Percentiles rank a stretch among this genome's conserved stretches.
These are phyloP conservation scores for Orgyia antiqua DNA, from an alignment of 2,888 invertebrate genomes.

Conservation along the genomic window DNA sequence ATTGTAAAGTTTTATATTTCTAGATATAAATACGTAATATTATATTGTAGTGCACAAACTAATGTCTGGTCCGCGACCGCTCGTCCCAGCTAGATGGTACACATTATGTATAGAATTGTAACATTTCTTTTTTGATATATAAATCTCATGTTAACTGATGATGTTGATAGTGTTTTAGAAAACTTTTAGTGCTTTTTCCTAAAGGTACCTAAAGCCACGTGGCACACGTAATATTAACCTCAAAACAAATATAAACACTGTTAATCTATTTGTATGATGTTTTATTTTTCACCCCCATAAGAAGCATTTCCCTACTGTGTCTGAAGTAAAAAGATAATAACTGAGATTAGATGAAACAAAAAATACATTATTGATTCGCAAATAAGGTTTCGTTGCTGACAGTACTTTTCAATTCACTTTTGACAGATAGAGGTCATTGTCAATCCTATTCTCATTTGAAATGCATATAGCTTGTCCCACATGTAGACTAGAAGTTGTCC, in stretches of 20 bases:
- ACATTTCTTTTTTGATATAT: slow-evolving; percentile 54
- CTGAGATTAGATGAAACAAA: too few species aligned
- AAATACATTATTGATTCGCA: too few species aligned
- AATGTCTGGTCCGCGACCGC: slow-evolving; percentile 29
- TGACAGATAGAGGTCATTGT: too few species aligned
- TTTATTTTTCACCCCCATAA: slow-evolving; percentile 34
- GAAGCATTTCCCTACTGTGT: too few species aligned
- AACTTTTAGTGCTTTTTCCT: slow-evolving; percentile 65
- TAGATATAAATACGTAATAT: slow-evolving; percentile 47
- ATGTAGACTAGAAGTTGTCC: too few species aligned
- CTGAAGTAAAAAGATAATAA: too few species aligned
- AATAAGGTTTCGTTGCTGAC: too few species aligned
- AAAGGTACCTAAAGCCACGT: slow-evolving; percentile 65
- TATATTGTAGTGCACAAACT: slow-evolving; percentile 65
- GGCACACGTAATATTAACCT: slow-evolving; percentile 73
- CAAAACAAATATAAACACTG: slow-evolving; percentile 77
- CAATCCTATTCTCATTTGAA: too few species aligned
- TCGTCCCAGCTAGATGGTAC: too few species aligned
- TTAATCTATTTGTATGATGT: slow-evolving; percentile 52
- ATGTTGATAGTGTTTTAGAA: slow-evolving; percentile 66
- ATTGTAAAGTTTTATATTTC: slow-evolving; percentile 50
- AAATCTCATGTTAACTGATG: slow-evolving; percentile 52
- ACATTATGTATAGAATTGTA: slow-evolving; percentile 39
- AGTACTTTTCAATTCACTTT: too few species aligned
- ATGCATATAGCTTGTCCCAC: too few species aligned